Evolutionary conservation across 2,797 vertebrate genomes (phyloP).

Genomic region (Heteromormyrus szaboi): DNA sequence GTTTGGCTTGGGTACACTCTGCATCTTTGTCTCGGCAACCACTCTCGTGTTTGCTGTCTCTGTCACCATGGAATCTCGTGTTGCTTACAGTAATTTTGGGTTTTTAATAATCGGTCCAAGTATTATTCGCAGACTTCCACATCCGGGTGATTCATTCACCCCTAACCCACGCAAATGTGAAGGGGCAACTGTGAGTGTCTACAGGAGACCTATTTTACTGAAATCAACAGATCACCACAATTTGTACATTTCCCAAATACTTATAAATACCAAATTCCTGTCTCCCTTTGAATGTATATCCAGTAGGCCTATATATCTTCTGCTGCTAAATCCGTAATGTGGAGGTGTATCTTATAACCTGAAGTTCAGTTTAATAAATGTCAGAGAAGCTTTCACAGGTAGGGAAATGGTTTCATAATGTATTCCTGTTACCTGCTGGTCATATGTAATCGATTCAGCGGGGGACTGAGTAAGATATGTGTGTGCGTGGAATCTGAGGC

Average conservation of each 20-base stretch:
- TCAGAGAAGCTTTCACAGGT: slow-evolving; percentile 29
- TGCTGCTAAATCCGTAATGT: slow-evolving; percentile 24
- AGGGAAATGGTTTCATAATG: slow-evolving; percentile 44
- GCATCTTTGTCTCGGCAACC: neutral
- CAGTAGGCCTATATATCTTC: slow-evolving; percentile 20
- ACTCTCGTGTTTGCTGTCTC: neutral
- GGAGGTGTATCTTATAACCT: slow-evolving; percentile 7
- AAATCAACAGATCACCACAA: slow-evolving; percentile 4
- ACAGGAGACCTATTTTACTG: neutral
- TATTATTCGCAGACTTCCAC: neutral
- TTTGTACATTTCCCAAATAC: slow-evolving; percentile 25
- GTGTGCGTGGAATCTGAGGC: neutral
- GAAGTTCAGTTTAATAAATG: slow-evolving; percentile 33
- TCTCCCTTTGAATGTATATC: slow-evolving; percentile 25
- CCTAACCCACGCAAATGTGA: neutral
- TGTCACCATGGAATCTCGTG: neutral
- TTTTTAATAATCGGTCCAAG: neutral
- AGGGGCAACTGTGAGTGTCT: neutral
- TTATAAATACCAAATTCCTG: slow-evolving; percentile 9
- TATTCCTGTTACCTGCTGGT: slow-evolving; percentile 29
- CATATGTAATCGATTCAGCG: neutral
- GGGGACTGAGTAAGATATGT: neutral
- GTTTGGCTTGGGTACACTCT: neutral
- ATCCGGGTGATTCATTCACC: neutral
- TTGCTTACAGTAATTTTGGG: neutral